Evolutionary conservation across 2,113 vertebrate species (phyloP), one percentile per base, ranked within the genome.

Genomic region (Poicephalus meyeri): DNA sequence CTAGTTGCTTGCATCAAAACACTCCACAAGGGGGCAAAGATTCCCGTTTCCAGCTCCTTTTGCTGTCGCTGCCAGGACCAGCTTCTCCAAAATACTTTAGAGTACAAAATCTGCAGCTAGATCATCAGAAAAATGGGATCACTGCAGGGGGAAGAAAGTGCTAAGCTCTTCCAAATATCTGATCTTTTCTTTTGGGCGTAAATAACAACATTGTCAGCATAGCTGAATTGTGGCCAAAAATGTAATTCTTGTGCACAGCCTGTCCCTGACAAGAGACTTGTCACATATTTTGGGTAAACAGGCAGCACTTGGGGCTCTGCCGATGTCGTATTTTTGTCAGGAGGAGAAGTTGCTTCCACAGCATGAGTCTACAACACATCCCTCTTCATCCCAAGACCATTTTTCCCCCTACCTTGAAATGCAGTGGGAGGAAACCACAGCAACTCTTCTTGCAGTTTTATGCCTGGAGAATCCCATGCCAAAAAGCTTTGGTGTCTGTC

Each of bases 1-100:
- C 42, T 53, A 53, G 29, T 80, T 93, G 89, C 52, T 79, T 94
- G 29, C 52, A 94, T 95, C 92, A 44, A 79, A 90, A 86, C 44
- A 49, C 44, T 94, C 96, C 93, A 97, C 95, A 90, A 92, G 95
- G 88, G 95, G 95, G 93, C 95, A 92, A 79, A 94, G 55, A 92
- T 78, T 86, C 42, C 74, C 53, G 53, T 73, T 91, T 68, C 55
- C 65, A 89, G 39, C 76, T 93, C 47, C 0, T 39, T 86, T 91
- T 74, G 37, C 71, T 86, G 52, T 80, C 3, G 0, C 55, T 72
- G 52, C 31, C 44, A 60, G 76, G n/a, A 86, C 21, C 44, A 71
- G 86, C 56, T 92, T 92, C 77, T 88, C 56, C 65, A 61, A 86
- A 95, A 73, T 18, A 35, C 84, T 96, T 68, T 41, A 63, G 56